phyloP scores from a whole-genome alignment of 2,113 vertebrate species.

The Otolemur garnettii region DNA sequence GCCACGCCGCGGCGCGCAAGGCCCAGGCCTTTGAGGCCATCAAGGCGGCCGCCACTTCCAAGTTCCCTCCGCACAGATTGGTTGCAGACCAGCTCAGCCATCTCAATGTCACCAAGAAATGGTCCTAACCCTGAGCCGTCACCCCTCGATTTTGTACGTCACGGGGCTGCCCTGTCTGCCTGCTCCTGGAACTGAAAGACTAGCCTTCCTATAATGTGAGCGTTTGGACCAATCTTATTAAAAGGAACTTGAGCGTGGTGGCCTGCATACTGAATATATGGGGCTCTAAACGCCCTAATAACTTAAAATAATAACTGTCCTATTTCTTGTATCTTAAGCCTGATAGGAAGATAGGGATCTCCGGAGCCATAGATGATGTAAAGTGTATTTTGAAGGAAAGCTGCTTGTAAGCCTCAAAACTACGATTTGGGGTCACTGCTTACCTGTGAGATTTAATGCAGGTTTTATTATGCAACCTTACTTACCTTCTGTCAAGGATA shows the following conservation, averaged over 20 bases:
- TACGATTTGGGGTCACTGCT: not conserved
- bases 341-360: not conserved
- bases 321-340: not conserved
- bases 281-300: too few relatives aligned
- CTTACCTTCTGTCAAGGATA: not conserved
- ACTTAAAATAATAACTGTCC: not conserved
- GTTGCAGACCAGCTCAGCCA: constrained; percentile 91
- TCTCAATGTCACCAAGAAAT: constrained; percentile 91
- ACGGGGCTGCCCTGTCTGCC: not conserved
- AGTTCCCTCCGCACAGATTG: constrained; percentile 90
- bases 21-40: constrained; percentile 86
- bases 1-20: constrained; percentile 90
- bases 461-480: not conserved
- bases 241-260: not conserved
- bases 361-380: not conserved
- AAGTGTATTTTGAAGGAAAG: not conserved
- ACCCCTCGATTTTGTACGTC: rapidly evolving
- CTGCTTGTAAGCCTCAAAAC: not conserved
- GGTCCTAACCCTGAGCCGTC: constrained; percentile 81
- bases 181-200: not conserved
- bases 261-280: not conserved
- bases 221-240: not conserved
- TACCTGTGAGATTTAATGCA: not conserved
- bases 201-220: not conserved
- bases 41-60: constrained; percentile 82